These are phyloP conservation scores for Polydesmus complanatus DNA, from an alignment of 2,888 invertebrate species.

Conservation along the genomic window DNA sequence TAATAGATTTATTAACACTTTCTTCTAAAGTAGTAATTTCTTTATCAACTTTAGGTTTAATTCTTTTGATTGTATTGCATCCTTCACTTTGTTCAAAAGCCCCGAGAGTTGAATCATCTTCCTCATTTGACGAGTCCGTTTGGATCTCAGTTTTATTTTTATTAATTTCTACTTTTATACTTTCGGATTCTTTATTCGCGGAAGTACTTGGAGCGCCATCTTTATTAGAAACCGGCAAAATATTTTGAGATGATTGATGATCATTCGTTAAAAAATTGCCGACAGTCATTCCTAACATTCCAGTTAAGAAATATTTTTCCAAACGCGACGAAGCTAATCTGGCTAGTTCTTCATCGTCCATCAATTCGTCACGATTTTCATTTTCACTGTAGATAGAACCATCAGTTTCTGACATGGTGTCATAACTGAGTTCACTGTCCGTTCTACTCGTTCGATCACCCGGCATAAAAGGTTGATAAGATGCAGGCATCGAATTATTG, in stretches of 20 bases:
- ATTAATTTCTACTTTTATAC: too few relatives aligned
- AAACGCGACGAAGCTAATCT: slow-evolving; percentile 61
- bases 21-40: not conserved
- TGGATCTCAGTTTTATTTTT: too few relatives aligned
- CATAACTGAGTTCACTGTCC: slow-evolving; percentile 29
- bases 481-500: not conserved
- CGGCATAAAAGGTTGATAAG: not conserved
- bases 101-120: slow-evolving; percentile 21
- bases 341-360: slow-evolving; percentile 45
- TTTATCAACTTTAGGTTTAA: slow-evolving; percentile 52
- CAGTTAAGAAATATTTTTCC: slow-evolving; percentile 66
- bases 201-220: slow-evolving; percentile 6
- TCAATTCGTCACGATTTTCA: slow-evolving; percentile 47
- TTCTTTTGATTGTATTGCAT: slow-evolving; percentile 67
- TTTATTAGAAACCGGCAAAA: not conserved
- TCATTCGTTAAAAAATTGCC: not conserved
- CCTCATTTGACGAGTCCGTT: not conserved
- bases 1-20: not conserved
- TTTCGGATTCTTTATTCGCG: too few relatives aligned
- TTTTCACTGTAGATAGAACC: slow-evolving; percentile 70
- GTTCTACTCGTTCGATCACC: slow-evolving; percentile 18
- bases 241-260: slow-evolving; percentile 28
- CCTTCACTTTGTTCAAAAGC: slow-evolving; percentile 43
- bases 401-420: slow-evolving; percentile 44
- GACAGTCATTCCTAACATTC: slow-evolving; percentile 19